Conservation (phyloP, 2,888 invertebrate species). For the Drosophila monieri region DNA sequence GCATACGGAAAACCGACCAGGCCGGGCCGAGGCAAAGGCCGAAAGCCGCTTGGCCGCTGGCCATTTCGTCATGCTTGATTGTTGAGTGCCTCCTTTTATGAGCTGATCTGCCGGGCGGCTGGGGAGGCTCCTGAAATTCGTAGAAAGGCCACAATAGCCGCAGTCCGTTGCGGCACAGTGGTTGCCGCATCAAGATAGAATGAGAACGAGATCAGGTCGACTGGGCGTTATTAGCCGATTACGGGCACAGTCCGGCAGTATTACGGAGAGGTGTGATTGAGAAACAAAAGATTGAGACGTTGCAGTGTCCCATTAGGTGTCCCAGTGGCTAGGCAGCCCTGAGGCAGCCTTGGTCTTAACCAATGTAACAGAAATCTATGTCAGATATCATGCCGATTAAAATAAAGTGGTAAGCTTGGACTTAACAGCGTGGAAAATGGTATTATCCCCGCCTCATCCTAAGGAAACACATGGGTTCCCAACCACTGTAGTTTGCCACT, state of each 20-base stretch:
- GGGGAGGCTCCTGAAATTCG: constrained; percentile 56
- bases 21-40: constrained; percentile 25
- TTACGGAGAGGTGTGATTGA: constrained; percentile 13
- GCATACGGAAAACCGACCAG: constrained; percentile 51
- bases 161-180: constrained; percentile 53
- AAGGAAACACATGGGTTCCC: neutral
- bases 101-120: constrained; percentile 43
- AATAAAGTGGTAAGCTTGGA: too few species aligned
- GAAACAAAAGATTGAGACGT: constrained; percentile 25
- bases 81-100: constrained; percentile 76
- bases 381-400: too few species aligned
- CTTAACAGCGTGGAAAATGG: too few species aligned
- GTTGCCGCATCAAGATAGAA: constrained; percentile 25
- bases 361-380: too few species aligned
- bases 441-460: too few species aligned
- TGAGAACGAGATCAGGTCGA: constrained; percentile 12
- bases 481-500: constrained; percentile 24
- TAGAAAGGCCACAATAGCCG: constrained; percentile 48
- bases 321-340: neutral
- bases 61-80: constrained; percentile 79
- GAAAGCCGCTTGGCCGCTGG: constrained; percentile 71
- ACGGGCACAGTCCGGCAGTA: neutral
- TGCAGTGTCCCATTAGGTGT: neutral
- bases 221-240: constrained; percentile 36
- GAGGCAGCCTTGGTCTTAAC: too few species aligned